phyloP scores from a whole-genome alignment of 1,140 invertebrate genomes.

The Drosophila sturtevanti region DNA sequence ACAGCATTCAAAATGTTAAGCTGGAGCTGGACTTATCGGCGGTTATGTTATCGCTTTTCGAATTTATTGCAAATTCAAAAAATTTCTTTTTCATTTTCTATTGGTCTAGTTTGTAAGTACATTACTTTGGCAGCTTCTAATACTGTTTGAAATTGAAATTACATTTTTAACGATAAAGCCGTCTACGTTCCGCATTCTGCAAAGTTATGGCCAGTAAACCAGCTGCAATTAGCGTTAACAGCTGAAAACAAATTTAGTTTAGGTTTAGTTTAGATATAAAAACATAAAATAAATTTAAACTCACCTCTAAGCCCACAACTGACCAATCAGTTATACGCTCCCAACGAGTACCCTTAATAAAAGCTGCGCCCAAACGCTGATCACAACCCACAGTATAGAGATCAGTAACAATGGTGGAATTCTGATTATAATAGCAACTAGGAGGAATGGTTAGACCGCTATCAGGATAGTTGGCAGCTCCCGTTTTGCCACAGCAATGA shows the following conservation, averaged over 20 bases:
- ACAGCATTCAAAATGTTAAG: too few species aligned
- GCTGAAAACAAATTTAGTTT: slow-evolving; percentile 18
- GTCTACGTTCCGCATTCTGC: slow-evolving; percentile 63
- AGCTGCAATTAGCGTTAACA: slow-evolving; percentile 54
- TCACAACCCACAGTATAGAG: slow-evolving; percentile 60
- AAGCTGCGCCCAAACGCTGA: slow-evolving; percentile 44
- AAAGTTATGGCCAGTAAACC: slow-evolving; percentile 70
- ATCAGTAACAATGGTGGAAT: slow-evolving; percentile 48
- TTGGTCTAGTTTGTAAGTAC: neutral
- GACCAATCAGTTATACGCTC: slow-evolving; percentile 72
- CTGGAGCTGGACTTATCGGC: neutral
- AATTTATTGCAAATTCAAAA: neutral
- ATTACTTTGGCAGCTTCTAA: slow-evolving; percentile 39
- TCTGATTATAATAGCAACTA: slow-evolving; percentile 71
- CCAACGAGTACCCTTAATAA: slow-evolving; percentile 53
- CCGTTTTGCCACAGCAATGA: slow-evolving; percentile 70
- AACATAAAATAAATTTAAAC: neutral
- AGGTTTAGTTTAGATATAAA: too few species aligned
- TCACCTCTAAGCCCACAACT: slow-evolving; percentile 71
- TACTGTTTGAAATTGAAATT: slow-evolving; percentile 33
- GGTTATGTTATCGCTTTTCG: neutral
- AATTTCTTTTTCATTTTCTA: neutral
- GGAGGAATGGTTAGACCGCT: slow-evolving; percentile 55
- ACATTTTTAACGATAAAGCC: slow-evolving; percentile 46
- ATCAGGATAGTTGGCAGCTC: slow-evolving; percentile 55